Evolutionary conservation across 2,888 invertebrate species (phyloP), one percentile per base, ranked within the genome.

Genomic region (Drosophila prostipennis): DNA sequence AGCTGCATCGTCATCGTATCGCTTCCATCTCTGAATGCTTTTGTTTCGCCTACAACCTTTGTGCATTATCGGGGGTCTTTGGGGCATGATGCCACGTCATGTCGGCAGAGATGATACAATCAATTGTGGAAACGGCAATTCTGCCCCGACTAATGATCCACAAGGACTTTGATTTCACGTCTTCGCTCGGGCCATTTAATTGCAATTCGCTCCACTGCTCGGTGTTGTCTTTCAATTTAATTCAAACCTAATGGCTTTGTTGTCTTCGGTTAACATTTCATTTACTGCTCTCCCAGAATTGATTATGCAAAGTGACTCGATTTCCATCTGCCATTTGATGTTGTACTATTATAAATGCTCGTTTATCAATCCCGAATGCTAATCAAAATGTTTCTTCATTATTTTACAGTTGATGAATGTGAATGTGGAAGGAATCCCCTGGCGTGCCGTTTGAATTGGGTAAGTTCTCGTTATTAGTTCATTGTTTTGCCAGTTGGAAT

Each of bases 391-490:
- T 68, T 71, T 51, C 29, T n/a, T 49, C 51, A 19, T 39, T 82
- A 76, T 73, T 76, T 65, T 80, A 26, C 88, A 80, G 80, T 73
- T 81, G 61, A 72, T 61, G 52, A 52, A 64, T 67, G 77, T 26
- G 26, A 26, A 26, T 26, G 77, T 26, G 26, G 76, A 51, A 26
- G n/a, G 68, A 43, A 6, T 42, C 42, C 37, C 14, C 11, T 10
- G 34, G 54, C 34, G 32, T 23, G 42, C 48, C 36, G 19, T 48
- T 63, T 70, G 36, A 42, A 46, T 72, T 59, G 67, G 89, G 89
- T 83, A 73, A 86, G 81, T 86, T 64, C 26, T 68, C 48, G 78
- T 73, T 79, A 58, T 68, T 71, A 48, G 65, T 70, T 77, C 55
- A 59, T 70, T 74, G 85, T 82, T 82, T 65, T 72, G 61, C 49